Evolutionary conservation across 2,888 invertebrate genomes (phyloP), one percentile per base, ranked within the genome.

Genomic region (Tricholauxania praeusta): DNA sequence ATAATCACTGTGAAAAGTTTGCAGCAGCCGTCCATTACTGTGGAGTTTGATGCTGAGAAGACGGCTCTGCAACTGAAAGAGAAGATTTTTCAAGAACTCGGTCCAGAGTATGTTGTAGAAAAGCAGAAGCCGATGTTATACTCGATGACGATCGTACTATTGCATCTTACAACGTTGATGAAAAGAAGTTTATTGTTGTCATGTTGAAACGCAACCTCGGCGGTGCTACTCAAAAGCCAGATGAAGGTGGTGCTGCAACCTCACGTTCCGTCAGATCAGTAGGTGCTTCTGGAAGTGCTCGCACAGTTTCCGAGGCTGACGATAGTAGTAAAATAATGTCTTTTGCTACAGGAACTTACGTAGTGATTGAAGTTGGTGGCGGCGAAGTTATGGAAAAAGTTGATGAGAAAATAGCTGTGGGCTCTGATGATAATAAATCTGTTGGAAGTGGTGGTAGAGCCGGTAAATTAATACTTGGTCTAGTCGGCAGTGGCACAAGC

Each of bases 151-250:
- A 96, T 75, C 92, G 93, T 82, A 92, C 92, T 78, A 88, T 98
- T 78, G 91, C 91, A 79, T 94, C 94, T 79, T 98, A 97, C 88
- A 96, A 96, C 86, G 96, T 98, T 85, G 97, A 98, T 85, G 97
- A 97, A 86, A 97, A 96, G 87, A 98, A 98, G 88, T 98, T 98
- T 88, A 93, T 98, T 86, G 98, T 98, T 83, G 95, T 98, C 78
- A 98, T 98, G 97, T 68, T 84, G 17, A 82, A 81, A 17, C 81
- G 85, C 47, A 84, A 84, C 68, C 69, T 78, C 14, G 72, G 76
- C 15, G 95, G 96, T 78, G 93, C 75, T 48, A 52, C 75, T 32
- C 77, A 71, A 17, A 76, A 78, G 57, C 72, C 85, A 19, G 81
- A 86, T 10, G 87, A 86, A 76, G 82, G 88, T n/a, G 70, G 55